Evolutionary conservation across 1,140 invertebrate species (phyloP).

Genomic region (Plodia interpunctella): DNA sequence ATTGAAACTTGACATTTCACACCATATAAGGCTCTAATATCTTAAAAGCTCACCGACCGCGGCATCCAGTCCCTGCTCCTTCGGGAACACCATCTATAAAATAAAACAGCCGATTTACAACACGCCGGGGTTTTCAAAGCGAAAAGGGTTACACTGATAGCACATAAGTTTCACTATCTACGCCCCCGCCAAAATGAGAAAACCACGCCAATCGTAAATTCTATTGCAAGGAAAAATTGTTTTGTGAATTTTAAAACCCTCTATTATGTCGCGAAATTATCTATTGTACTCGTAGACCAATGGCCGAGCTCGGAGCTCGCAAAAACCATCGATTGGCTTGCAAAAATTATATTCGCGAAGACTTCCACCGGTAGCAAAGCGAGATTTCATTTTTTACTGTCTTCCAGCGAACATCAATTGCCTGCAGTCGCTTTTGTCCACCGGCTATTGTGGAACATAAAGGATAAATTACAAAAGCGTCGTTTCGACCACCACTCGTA

Average conservation of each 20-base stretch:
- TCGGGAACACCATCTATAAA: conserved; percentile 66
- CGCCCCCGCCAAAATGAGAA: conserved; percentile 24
- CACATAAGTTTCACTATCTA: conserved; percentile 39
- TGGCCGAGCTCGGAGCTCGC: conserved; percentile 36
- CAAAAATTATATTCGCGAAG: conserved; percentile 71
- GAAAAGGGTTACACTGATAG: conserved; percentile 58
- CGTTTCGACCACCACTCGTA: conserved; percentile 55
- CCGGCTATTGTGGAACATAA: conserved; percentile 57
- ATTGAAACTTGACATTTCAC: conserved; percentile 33
- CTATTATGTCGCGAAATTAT: conserved; percentile 38
- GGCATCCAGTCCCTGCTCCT: conserved; percentile 36
- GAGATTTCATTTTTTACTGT: conserved; percentile 47
- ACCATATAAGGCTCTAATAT: conserved; percentile 47
- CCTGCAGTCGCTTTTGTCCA: conserved; percentile 52
- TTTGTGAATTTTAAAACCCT: conserved; percentile 27
- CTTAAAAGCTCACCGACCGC: conserved; percentile 56
- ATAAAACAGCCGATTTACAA: conserved; percentile 74
- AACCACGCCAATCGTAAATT: conserved; percentile 42
- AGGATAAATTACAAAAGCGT: conserved; percentile 66
- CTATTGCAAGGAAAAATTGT: conserved; percentile 29
- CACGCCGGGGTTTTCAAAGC: conserved; percentile 52
- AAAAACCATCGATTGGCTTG: conserved; percentile 65
- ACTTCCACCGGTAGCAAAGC: conserved; percentile 45
- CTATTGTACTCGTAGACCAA: conserved; percentile 59
- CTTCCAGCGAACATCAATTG: conserved; percentile 43